These are phyloP conservation scores for Dryas iulia DNA, from an alignment of 1,140 invertebrate species.

Conservation along the genomic window DNA sequence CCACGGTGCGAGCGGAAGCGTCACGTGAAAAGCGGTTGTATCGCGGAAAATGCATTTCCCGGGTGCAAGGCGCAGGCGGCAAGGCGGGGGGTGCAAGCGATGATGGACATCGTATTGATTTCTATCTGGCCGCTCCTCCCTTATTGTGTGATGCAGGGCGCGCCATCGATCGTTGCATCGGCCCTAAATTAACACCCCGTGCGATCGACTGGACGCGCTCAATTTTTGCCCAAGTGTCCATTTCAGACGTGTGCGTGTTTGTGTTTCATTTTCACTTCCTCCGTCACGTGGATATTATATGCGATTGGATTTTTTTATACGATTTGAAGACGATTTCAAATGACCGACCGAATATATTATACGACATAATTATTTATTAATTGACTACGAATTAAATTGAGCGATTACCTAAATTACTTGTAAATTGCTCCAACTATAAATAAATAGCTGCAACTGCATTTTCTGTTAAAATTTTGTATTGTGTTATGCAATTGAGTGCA, in stretches of 20 bases:
- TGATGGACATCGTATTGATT: slow-evolving; percentile 81
- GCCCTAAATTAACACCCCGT: slow-evolving; percentile 61
- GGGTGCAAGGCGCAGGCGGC: slow-evolving; percentile 70
- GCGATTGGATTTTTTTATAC: slow-evolving; percentile 33
- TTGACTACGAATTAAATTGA: slow-evolving; percentile 38
- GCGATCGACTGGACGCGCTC: slow-evolving; percentile 38
- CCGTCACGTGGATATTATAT: slow-evolving; percentile 47
- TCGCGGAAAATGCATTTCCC: slow-evolving; percentile 74
- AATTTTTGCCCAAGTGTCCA: slow-evolving; percentile 47
- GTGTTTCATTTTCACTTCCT: slow-evolving; percentile 1
- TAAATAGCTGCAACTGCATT: slow-evolving; percentile 31
- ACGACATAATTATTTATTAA: slow-evolving; percentile 53
- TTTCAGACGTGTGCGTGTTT: slow-evolving; percentile 43
- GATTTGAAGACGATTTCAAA: no score
- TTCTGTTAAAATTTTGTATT: slow-evolving; percentile 25
- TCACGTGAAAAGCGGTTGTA: slow-evolving; percentile 47
- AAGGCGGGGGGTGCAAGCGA: slow-evolving; percentile 65
- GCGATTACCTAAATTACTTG: slow-evolving; percentile 44
- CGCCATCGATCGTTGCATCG: slow-evolving; percentile 77
- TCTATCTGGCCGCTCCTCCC: slow-evolving; percentile 79
- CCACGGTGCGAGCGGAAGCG: slow-evolving; percentile 20
- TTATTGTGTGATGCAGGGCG: slow-evolving; percentile 73
- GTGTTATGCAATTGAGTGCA: slow-evolving; percentile 43
- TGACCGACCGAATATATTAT: slow-evolving; percentile 18
- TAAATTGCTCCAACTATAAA: slow-evolving; percentile 33